phyloP scores from a whole-genome alignment of 1,140 invertebrate species.

The Hypsibius dujardini region DNA sequence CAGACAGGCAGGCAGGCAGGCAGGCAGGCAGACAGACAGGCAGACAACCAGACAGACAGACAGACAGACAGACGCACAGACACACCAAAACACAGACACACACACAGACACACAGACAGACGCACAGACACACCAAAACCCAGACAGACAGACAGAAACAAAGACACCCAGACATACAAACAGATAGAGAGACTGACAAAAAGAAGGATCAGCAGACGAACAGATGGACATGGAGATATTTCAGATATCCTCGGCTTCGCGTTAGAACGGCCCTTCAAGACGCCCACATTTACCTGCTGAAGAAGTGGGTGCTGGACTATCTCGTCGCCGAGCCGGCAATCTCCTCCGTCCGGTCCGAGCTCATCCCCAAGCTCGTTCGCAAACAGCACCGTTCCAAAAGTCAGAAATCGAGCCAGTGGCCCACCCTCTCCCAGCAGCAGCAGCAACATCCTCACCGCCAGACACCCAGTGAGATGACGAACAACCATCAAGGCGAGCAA shows the following conservation, averaged over 20 bases:
- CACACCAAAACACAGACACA: too few relatives aligned
- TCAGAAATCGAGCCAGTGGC: neutral
- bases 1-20: too few relatives aligned
- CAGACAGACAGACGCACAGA: too few relatives aligned
- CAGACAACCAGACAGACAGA: too few relatives aligned
- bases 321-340: constrained; percentile 47
- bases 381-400: constrained; percentile 46
- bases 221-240: neutral
- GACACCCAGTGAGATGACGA: constrained; percentile 11
- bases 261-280: constrained; percentile 58
- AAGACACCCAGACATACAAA: too few relatives aligned
- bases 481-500: neutral
- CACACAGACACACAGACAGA: too few relatives aligned
- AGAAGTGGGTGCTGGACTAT: constrained; percentile 64
- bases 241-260: constrained; percentile 45
- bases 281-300: constrained; percentile 72
- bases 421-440: constrained; percentile 10
- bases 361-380: constrained; percentile 63
- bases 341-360: constrained; percentile 63
- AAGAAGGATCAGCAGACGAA: too few relatives aligned
- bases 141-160: too few relatives aligned
- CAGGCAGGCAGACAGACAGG: too few relatives aligned
- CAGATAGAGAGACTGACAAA: too few relatives aligned
- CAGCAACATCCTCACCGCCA: constrained; percentile 37
- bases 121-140: too few relatives aligned